A percentile compares a stretch with the other conserved stretches of the same genome.
Conservation (phyloP, 64 coral and sea anemone species). For the Platygyra sinensis region DNA sequence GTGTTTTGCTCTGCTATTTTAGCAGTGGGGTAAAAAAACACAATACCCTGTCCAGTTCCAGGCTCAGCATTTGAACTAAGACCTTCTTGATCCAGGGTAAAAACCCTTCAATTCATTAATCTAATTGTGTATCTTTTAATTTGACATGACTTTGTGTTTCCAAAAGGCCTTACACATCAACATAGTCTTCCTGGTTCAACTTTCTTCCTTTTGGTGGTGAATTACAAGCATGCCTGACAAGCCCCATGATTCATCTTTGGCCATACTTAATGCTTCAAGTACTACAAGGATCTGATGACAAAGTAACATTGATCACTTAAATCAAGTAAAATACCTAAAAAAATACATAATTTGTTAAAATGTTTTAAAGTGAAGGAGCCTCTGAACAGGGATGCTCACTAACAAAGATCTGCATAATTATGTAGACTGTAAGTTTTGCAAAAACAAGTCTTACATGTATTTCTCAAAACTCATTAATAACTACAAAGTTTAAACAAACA, state of each 20-base stretch:
- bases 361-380: background rate
- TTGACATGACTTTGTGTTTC: too few species aligned
- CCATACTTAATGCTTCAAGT: constrained; percentile 71
- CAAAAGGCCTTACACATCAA: constrained; percentile 63
- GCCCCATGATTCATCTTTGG: constrained; percentile 88
- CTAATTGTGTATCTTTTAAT: too few species aligned
- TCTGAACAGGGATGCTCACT: background rate
- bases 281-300: constrained; percentile 78
- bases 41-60: too few species aligned
- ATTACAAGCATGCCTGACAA: constrained; percentile 71
- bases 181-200: constrained; percentile 83
- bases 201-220: constrained; percentile 86
- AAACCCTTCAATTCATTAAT: too few species aligned
- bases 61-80: too few species aligned
- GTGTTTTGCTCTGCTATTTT: too few species aligned
- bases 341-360: background rate
- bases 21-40: too few species aligned
- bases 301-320: background rate
- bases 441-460: background rate
- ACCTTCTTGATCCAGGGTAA: too few species aligned
- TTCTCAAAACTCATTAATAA: too few species aligned
- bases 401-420: background rate
- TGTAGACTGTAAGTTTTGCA: background rate
- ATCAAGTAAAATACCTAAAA: background rate
- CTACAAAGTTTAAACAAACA: too few species aligned